These are phyloP conservation scores for Drosophila setosimentum DNA, from an alignment of 2,888 invertebrate species.

Conservation along the genomic window DNA sequence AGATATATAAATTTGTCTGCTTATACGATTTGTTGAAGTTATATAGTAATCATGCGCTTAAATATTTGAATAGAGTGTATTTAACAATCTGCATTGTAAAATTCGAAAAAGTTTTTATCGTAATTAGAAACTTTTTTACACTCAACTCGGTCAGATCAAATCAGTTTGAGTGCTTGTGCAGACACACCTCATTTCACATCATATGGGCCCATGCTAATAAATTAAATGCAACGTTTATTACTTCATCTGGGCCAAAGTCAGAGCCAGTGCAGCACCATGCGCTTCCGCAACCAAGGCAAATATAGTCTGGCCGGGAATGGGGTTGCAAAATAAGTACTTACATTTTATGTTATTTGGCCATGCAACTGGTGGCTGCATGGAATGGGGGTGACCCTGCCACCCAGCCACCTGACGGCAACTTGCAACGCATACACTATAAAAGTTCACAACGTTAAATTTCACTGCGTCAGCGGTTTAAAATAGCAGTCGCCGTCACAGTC, in stretches of 20 bases:
- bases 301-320: constrained; percentile 26
- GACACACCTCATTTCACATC: constrained; percentile 42
- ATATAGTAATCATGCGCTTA: fast-evolving
- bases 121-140: constrained; percentile 9
- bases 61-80: neutral
- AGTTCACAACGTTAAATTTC: constrained; percentile 74
- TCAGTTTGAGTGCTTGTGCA: constrained; percentile 39
- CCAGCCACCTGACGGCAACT: constrained; percentile 43
- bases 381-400: constrained; percentile 11
- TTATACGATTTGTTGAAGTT: neutral
- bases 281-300: constrained; percentile 21
- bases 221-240: constrained; percentile 76
- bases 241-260: constrained; percentile 57
- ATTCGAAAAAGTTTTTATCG: constrained; percentile 6
- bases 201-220: constrained; percentile 54
- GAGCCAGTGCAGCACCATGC: constrained; percentile 36
- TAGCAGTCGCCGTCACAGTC: constrained; percentile 3
- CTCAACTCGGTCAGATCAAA: constrained; percentile 23
- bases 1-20: neutral
- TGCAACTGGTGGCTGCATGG: constrained; percentile 72
- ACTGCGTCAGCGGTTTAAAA: constrained; percentile 64
- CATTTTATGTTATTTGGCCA: constrained; percentile 71
- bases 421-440: constrained; percentile 57
- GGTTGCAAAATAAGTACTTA: constrained; percentile 47
- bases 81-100: neutral